Base-by-base conservation (phyloP, 2,113 vertebrate genomes). In the Tetraodon nigroviridis region DNA sequence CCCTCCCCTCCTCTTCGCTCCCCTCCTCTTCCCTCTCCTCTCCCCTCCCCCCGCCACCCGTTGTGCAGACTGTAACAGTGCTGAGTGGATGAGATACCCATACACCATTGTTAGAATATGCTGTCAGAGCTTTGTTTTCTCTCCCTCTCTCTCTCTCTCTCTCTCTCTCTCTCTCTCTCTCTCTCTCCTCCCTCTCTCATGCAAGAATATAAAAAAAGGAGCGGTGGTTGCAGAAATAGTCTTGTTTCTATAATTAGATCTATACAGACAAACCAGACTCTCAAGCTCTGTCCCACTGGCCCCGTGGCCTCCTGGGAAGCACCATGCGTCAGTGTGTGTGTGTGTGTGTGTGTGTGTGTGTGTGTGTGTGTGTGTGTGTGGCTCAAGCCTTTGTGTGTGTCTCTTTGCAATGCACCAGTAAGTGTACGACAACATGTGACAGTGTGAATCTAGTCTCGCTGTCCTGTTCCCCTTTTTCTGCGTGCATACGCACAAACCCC, bases 231-330 rank as follows among this genome's bases (percentile, higher is more conserved):
- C 84, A 87, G 76, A 88, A 88, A 85, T 88, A 88, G 80, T 82
- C 61, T 58, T 73, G 73, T 78, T 84, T 83, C 86, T 87, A 87
- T 86, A 88, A 88, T 88, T 88, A 88, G 84, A 88, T 79, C 78
- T 87, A 88, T 86, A 86, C 86, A 88, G 83, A 85, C 69, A 42
- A 83, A 77, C 60, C 75, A 81, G 70, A 79, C 78, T 82, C 74
- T 80, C 78, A 61, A 73, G 76, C 78, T 77, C 75, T 76, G 84
- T 86, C 84, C 81, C 84, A 80, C 73, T 84, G 84, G 81, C 83
- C 86, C 67, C 73, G 53, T 6, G 57, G 83, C 78, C 84, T 84
- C 81, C 64, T 76, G 83, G 83, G 83, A 86, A 71, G 70, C 55
- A 41, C 75, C 71, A 85, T 67, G 78, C 69, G 79, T 58, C 64